Conservation (phyloP, 2,797 vertebrate genomes). For the Mycteria americana region DNA sequence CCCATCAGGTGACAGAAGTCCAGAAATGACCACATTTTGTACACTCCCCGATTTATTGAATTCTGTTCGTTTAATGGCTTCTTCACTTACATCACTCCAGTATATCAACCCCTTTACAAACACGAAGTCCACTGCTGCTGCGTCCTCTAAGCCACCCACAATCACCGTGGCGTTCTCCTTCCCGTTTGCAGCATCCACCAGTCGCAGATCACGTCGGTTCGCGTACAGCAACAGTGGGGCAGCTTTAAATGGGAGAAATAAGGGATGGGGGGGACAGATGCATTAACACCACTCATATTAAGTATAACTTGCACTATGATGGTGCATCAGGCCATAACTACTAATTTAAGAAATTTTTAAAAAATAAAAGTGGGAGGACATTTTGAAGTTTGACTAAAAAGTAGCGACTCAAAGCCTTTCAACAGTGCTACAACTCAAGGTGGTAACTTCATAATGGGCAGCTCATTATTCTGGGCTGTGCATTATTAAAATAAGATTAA, state of each 20-base stretch:
- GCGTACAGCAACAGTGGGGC: slow-evolving; percentile 93
- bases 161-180: slow-evolving; percentile 90
- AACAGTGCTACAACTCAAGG: neutral
- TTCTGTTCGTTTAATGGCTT: slow-evolving; percentile 91
- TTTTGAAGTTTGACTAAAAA: neutral
- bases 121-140: slow-evolving; percentile 94
- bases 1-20: slow-evolving; percentile 92
- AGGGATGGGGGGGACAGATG: neutral
- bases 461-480: neutral
- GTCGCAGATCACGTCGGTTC: slow-evolving; percentile 90
- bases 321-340: neutral
- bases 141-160: slow-evolving; percentile 93
- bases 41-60: slow-evolving; percentile 83
- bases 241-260: slow-evolving; percentile 63
- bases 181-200: slow-evolving; percentile 87
- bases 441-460: neutral
- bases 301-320: fast-evolving
- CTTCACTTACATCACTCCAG: slow-evolving; percentile 98
- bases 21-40: slow-evolving; percentile 87
- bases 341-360: neutral
- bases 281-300: neutral
- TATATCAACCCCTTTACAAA: slow-evolving; percentile 88
- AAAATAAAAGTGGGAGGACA: neutral
- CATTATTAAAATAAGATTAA: slow-evolving; percentile 36
- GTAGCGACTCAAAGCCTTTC: neutral